Conservation (phyloP, 2,113 vertebrate genomes). For the Prinia subflava region DNA sequence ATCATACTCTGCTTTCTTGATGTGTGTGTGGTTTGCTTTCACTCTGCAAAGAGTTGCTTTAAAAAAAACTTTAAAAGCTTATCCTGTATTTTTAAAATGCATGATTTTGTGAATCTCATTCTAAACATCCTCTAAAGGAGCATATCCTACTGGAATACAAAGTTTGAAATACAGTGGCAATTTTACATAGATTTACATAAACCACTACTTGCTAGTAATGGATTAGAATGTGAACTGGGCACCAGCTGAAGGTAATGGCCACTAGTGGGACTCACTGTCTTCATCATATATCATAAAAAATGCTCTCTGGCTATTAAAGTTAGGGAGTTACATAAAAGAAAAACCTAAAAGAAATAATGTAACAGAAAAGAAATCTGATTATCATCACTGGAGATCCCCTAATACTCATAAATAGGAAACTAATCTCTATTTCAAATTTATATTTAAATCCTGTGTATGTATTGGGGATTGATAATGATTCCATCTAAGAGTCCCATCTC, state of each 20-base stretch:
- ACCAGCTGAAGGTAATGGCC: not conserved
- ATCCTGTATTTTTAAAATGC: not conserved
- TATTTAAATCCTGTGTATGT: not conserved
- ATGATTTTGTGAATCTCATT: not conserved
- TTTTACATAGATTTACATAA: not conserved
- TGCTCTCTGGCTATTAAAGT: not conserved
- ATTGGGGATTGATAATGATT: not conserved
- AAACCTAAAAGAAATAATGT: not conserved
- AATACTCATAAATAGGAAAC: not conserved
- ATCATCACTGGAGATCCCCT: not conserved
- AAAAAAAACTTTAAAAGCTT: not conserved
- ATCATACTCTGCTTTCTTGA: not conserved
- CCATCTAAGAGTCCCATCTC: accelerated
- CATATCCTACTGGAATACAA: not conserved
- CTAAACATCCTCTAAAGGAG: not conserved
- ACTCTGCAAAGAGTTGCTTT: not conserved
- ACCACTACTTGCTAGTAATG: not conserved
- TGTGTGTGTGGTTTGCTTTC: not conserved
- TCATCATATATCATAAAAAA: not conserved
- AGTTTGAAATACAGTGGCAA: not conserved
- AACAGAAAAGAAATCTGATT: not conserved
- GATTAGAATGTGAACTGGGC: not conserved
- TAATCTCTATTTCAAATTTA: not conserved
- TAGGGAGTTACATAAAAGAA: not conserved
- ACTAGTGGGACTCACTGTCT: not conserved